These are phyloP conservation scores for Hexactinellida sp. DNA, from an alignment of 37 sponge, comb jelly and placozoan genomes.

Conservation along the genomic window DNA sequence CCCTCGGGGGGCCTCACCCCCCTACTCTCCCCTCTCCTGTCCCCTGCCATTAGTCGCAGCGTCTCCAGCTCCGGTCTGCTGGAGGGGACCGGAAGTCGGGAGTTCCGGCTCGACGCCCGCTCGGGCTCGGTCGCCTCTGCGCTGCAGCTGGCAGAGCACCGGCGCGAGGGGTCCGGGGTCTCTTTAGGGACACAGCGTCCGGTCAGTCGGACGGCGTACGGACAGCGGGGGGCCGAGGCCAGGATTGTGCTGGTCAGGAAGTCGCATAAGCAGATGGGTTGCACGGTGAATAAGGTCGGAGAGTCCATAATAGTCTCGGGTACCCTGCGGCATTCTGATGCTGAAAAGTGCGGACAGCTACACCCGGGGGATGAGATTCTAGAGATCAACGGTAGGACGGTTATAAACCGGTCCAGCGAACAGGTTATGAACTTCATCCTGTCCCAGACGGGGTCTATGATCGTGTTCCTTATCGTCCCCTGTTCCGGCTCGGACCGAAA, in stretches of 20 bases:
- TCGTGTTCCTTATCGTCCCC: conserved; percentile 2
- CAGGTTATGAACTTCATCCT: conserved; percentile 3
- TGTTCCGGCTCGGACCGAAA: background rate
- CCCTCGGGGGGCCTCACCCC: background rate
- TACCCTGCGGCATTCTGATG: background rate
- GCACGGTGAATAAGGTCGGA: conserved; percentile 1
- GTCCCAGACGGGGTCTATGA: background rate
- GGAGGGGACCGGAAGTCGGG: background rate
- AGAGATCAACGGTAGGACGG: background rate
- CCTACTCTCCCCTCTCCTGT: background rate
- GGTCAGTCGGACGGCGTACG: background rate
- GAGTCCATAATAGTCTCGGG: background rate
- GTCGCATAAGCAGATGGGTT: conserved; percentile 11
- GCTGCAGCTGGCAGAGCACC: background rate
- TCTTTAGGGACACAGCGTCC: background rate
- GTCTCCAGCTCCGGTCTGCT: background rate
- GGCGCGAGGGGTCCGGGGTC: background rate
- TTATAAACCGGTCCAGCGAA: background rate
- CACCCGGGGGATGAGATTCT: conserved; percentile 4
- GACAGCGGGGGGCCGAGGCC: background rate
- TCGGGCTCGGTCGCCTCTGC: background rate
- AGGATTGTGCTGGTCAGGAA: background rate
- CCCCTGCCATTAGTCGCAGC: background rate
- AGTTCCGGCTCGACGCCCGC: background rate
- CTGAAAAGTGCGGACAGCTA: background rate